These are phyloP conservation scores for Marronus borbonicus DNA, from an alignment of 2,888 invertebrate species.

Conservation along the genomic window DNA sequence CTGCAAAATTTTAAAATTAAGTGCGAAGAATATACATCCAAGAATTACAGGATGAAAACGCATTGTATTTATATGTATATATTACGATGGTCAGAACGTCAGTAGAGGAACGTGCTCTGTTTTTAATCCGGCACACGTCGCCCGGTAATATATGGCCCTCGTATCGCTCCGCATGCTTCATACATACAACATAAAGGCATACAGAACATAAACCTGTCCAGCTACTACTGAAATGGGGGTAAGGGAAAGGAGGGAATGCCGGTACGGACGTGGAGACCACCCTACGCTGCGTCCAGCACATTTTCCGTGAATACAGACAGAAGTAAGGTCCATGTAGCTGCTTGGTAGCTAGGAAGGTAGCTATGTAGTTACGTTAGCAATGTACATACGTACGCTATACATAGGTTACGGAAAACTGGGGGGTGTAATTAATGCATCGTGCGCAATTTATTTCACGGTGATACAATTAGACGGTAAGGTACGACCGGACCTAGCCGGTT, in stretches of 20 bases:
- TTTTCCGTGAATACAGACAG: neutral
- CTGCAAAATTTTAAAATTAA: too few species aligned
- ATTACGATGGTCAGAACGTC: neutral
- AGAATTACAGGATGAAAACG: neutral
- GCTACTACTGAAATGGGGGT: constrained; percentile 31
- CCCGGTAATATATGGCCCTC: constrained; percentile 61
- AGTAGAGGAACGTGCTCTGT: constrained; percentile 72
- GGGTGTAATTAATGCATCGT: constrained; percentile 67
- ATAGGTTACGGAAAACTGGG: constrained; percentile 11
- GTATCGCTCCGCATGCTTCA: constrained; percentile 62
- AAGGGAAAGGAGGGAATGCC: constrained; percentile 49
- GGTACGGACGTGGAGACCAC: constrained; percentile 62
- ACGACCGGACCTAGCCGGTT: constrained; percentile 62
- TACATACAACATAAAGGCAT: constrained; percentile 58
- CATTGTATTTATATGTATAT: too few species aligned
- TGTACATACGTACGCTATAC: constrained; percentile 48
- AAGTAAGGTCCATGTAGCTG: neutral
- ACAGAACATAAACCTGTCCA: constrained; percentile 34
- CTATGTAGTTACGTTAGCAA: neutral
- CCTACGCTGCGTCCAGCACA: neutral
- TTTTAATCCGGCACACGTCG: constrained; percentile 67
- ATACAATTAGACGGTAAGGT: constrained; percentile 67
- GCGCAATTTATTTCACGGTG: constrained; percentile 68
- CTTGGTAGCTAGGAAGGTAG: too few species aligned
- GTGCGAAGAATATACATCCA: too few species aligned